Base-by-base conservation (phyloP, 2,888 invertebrate species). In the Euzophera pinguis region DNA sequence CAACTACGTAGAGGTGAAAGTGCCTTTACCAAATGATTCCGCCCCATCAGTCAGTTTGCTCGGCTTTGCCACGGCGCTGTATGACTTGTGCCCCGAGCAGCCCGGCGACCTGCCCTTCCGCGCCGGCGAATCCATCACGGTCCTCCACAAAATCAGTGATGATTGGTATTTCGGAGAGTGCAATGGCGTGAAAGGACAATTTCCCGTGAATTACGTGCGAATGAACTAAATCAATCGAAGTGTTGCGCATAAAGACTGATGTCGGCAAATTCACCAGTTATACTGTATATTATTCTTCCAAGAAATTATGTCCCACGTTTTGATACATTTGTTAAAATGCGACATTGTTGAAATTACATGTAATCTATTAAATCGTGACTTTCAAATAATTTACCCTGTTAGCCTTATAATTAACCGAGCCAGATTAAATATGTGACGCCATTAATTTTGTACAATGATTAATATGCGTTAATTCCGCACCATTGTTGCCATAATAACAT, bases 151-250 rank as follows among this genome's bases (percentile, higher is more conserved):
- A 83, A 91, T 96, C 63, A 94, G 94, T 66, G 91, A 93, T 49
- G 94, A 95, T 65, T 96, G 96, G 96, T 91, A 95, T 54, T 94
- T 92, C 70, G 96, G 96, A 12, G 94, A 94, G 74, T 92, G 92
- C 61, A 90, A 92, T 55, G 93, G 93, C 32, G 80, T 84, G 58
- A 92, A 84, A 71, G 96, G 96, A 60, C 95, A 96, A 75, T 96
- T 96, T 82, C 96, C 96, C 52, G 90, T 92, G 27, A 95, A 94
- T 85, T 96, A 94, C 79, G 93, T 96, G 55, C 93, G 94, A 78
- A 81, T 89, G 72, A 76, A 78, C 74, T 85, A 78, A 63, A 17
- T 41, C 9, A 16, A 42, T 34, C 51, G 29, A 43, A 38, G 52
- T 47, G 52, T 53, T 42, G 37, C 49, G 50, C 53, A 43, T 53